A percentile compares a stretch with the other conserved stretches of the same genome.
These are phyloP conservation scores for Eudemis profundana DNA, from an alignment of 2,888 invertebrate species.

Conservation along the genomic window DNA sequence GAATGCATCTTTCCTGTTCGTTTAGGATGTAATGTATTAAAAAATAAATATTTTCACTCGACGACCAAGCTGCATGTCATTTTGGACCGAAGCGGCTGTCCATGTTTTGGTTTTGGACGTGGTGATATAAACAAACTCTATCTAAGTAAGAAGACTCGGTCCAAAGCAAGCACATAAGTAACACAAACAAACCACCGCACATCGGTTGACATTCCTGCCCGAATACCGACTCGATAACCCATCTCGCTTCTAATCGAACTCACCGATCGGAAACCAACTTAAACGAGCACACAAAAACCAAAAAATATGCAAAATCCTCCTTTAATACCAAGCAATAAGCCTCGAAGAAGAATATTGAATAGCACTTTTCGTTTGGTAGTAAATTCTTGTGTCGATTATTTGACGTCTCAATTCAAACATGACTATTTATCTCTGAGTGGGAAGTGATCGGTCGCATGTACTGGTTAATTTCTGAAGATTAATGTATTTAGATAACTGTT, in stretches of 20 bases:
- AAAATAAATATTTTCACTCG: no score
- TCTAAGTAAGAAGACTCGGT: background rate
- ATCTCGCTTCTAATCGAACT: conserved; percentile 72
- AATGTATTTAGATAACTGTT: conserved; percentile 40
- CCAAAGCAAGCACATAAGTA: conserved; percentile 3
- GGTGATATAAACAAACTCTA: no score
- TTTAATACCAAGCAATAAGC: background rate
- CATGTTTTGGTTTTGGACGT: no score
- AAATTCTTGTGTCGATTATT: conserved; percentile 49
- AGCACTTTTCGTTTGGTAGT: conserved; percentile 16
- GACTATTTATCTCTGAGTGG: conserved; percentile 65
- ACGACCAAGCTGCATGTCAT: no score
- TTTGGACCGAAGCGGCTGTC: no score
- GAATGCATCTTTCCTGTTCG: no score
- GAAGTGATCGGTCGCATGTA: conserved; percentile 51
- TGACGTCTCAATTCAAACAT: conserved; percentile 76
- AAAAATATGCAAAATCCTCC: conserved; percentile 4
- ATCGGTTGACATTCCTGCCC: conserved; percentile 65
- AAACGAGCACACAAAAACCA: background rate
- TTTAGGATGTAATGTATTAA: no score
- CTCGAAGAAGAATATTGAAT: background rate
- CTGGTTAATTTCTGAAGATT: conserved; percentile 51
- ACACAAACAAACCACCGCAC: conserved; percentile 55
- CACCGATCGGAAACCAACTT: conserved; percentile 62
- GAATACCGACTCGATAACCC: conserved; percentile 73